Percentiles rank a stretch among this genome's conserved stretches.
phyloP scores from a whole-genome alignment of 2,113 vertebrate species.

The Fregata magnificens region DNA sequence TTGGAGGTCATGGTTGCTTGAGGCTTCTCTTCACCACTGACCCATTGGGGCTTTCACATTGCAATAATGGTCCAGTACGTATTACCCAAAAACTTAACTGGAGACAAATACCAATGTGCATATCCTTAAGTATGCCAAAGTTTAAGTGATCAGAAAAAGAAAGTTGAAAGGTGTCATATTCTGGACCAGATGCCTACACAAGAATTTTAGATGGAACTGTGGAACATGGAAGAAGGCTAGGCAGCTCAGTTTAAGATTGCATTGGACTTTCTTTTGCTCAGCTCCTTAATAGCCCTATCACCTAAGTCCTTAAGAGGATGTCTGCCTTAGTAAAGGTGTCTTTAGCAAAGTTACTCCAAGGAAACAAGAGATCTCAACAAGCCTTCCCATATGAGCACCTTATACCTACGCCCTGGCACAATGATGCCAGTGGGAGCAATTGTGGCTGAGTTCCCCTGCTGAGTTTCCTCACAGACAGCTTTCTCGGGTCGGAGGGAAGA shows the following conservation, averaged over 20 bases:
- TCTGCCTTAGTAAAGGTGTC: not conserved
- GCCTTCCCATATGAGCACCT: not conserved
- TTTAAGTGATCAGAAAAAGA: not conserved
- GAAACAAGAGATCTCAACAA: not conserved
- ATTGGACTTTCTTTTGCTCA: not conserved
- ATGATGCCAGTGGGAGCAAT: not conserved
- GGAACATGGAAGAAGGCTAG: not conserved
- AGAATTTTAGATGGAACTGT: not conserved
- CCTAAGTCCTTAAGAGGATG: not conserved
- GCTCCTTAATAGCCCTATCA: not conserved
- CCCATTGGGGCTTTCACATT: not conserved
- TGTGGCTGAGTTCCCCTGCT: not conserved
- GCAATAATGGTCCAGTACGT: not conserved
- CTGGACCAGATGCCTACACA: not conserved
- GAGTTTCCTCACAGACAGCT: not conserved
- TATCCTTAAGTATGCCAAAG: not conserved
- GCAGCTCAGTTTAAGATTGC: not conserved
- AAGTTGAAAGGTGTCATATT: not conserved
- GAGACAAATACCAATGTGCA: not conserved
- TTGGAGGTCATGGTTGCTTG: not conserved
- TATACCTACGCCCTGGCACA: not conserved
- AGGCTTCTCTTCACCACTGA: not conserved
- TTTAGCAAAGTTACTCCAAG: not conserved
- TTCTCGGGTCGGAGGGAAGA: not conserved
- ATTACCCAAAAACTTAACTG: not conserved